Conservation (phyloP, 2,888 invertebrate genomes). For the Ectemnius lituratus region DNA sequence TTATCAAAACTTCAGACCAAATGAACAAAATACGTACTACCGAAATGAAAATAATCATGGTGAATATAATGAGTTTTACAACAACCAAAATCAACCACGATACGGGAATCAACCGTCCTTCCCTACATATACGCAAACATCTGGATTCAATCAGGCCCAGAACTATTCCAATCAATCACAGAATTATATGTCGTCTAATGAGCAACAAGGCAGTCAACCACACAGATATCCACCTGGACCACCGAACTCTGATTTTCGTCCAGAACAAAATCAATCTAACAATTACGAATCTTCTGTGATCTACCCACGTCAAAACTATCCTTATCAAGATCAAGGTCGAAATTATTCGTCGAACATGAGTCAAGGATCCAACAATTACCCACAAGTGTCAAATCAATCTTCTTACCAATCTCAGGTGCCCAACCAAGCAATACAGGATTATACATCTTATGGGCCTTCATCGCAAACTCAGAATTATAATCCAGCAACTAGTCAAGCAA, state of each 20-base stretch:
- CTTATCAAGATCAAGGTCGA: conserved; percentile 70
- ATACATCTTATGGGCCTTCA: conserved; percentile 61
- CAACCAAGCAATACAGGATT: conserved; percentile 68
- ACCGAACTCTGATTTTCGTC: conserved; percentile 61
- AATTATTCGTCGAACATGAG: conserved; percentile 67
- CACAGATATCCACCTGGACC: conserved; percentile 61
- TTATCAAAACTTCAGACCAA: conserved; percentile 69
- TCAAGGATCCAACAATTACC: conserved; percentile 66
- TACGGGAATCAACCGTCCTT: conserved; percentile 67
- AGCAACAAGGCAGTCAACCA: conserved; percentile 55
- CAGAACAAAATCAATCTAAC: conserved; percentile 63
- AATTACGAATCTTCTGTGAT: conserved; percentile 69
- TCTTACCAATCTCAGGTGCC: conserved; percentile 65
- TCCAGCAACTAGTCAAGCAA: conserved; percentile 64
- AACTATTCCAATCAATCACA: conserved; percentile 61
- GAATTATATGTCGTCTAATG: conserved; percentile 61
- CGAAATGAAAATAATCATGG: conserved; percentile 64
- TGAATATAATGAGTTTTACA: conserved; percentile 68
- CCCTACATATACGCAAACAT: conserved; percentile 66
- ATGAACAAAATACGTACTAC: conserved; percentile 70
- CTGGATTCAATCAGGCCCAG: conserved; percentile 65
- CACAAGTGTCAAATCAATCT: conserved; percentile 65
- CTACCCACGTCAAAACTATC: conserved; percentile 67
- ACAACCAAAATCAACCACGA: conserved; percentile 69
- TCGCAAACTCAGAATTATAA: conserved; percentile 67